phyloP scores from a whole-genome alignment of 30 jellyfish, hydroid and myxozoan species.

The Nemopilema nomurai region DNA sequence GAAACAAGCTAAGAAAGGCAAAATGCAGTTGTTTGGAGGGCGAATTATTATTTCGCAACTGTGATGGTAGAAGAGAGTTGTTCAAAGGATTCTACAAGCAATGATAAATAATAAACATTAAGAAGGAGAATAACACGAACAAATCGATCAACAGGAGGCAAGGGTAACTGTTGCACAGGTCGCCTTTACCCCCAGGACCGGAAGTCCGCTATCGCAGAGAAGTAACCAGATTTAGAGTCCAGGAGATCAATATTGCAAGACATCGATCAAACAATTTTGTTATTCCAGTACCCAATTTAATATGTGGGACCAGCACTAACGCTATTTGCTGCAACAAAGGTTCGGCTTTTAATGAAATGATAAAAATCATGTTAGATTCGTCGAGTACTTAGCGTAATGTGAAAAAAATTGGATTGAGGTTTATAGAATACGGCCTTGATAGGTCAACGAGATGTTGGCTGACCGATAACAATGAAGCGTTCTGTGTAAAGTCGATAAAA shows the following conservation, averaged over 20 bases:
- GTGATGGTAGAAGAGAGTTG: not conserved
- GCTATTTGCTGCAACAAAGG: not conserved
- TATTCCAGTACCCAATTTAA: not conserved
- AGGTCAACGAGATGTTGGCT: not conserved
- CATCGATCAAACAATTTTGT: conserved; percentile 18
- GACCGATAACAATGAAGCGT: not conserved
- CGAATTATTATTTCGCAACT: too few relatives aligned
- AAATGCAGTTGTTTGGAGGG: too few relatives aligned
- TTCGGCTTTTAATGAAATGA: conserved; percentile 21
- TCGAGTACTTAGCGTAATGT: conserved; percentile 6
- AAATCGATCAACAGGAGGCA: not conserved
- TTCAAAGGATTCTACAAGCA: not conserved
- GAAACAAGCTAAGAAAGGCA: too few relatives aligned
- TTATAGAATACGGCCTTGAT: not conserved
- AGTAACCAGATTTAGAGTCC: not conserved
- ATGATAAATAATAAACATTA: not conserved
- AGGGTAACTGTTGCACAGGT: not conserved
- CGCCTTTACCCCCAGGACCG: conserved; percentile 14
- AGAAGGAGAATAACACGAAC: not conserved
- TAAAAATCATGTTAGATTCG: conserved; percentile 1
- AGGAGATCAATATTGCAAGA: not conserved
- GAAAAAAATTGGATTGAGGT: not conserved
- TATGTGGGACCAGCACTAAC: not conserved
- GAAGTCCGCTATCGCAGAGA: not conserved
- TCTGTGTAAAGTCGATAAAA: too few relatives aligned